These are phyloP conservation scores for Eudyptes chrysolophus DNA, from an alignment of 2,113 vertebrate genomes.

Conservation along the genomic window DNA sequence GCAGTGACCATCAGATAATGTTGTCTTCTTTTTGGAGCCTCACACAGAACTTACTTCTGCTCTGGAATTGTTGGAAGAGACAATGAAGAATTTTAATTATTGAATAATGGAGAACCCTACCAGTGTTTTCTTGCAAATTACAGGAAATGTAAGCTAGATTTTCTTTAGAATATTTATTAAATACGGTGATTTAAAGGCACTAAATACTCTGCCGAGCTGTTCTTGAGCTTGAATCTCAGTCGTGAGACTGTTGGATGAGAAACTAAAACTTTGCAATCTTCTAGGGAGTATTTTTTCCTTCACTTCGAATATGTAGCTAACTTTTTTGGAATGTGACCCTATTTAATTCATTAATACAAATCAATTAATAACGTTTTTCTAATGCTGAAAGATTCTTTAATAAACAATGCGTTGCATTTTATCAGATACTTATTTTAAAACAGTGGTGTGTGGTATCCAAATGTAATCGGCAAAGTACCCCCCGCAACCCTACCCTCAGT, in stretches of 20 bases:
- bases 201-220: neutral
- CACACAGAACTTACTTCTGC: neutral
- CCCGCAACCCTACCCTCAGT: neutral
- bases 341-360: neutral
- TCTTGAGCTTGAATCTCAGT: neutral
- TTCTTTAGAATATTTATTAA: neutral
- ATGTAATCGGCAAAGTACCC: neutral
- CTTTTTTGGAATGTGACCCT: neutral
- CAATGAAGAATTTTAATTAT: neutral
- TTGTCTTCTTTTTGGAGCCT: neutral
- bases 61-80: neutral
- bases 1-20: neutral
- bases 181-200: neutral
- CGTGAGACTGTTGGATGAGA: neutral
- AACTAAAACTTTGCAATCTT: neutral
- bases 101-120: neutral
- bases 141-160: neutral
- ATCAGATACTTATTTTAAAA: neutral
- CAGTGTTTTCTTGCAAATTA: neutral
- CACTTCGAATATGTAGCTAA: neutral
- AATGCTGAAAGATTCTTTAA: neutral
- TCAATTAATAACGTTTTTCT: neutral
- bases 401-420: neutral
- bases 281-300: neutral
- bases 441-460: neutral